Evolutionary conservation across 2,113 vertebrate species (phyloP).

Genomic region (Sinosuthora webbiana): DNA sequence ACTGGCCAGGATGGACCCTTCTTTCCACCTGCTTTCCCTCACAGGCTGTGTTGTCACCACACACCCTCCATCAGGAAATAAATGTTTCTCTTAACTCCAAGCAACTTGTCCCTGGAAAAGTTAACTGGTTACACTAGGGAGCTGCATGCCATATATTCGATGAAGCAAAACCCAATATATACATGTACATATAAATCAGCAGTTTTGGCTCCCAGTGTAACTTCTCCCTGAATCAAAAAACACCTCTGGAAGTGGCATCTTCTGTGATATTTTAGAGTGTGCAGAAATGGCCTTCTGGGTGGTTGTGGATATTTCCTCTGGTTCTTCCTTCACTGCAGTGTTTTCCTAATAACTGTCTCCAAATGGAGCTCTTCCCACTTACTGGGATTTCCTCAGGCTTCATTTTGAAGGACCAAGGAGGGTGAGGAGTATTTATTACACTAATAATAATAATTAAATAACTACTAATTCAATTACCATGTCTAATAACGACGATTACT

Average conservation of each 20-base stretch:
- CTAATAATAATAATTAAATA: slow-evolving; percentile 46
- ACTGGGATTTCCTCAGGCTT: background rate
- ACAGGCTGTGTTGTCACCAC: slow-evolving; percentile 45
- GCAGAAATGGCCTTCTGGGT: background rate
- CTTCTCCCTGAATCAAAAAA: background rate
- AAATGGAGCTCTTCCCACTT: background rate
- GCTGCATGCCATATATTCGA: background rate
- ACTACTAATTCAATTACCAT: slow-evolving; percentile 15
- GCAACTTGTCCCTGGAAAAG: background rate
- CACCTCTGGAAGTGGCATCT: background rate
- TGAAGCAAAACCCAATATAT: background rate
- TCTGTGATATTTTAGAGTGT: background rate
- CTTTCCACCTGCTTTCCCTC: slow-evolving; percentile 37
- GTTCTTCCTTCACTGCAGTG: background rate
- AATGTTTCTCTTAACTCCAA: background rate
- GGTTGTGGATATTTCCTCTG: background rate
- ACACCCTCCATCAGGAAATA: background rate
- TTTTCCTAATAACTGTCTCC: background rate
- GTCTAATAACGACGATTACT: background rate
- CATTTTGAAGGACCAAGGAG: slow-evolving; percentile 5
- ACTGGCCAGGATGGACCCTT: slow-evolving; percentile 17
- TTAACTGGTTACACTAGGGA: background rate
- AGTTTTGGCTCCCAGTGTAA: background rate
- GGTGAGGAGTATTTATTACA: slow-evolving; percentile 1
- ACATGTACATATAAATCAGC: accelerated